Evolutionary conservation across 2,113 vertebrate genomes (phyloP), one percentile per base, ranked within the genome.

Genomic region (Rhombomys opimus): DNA sequence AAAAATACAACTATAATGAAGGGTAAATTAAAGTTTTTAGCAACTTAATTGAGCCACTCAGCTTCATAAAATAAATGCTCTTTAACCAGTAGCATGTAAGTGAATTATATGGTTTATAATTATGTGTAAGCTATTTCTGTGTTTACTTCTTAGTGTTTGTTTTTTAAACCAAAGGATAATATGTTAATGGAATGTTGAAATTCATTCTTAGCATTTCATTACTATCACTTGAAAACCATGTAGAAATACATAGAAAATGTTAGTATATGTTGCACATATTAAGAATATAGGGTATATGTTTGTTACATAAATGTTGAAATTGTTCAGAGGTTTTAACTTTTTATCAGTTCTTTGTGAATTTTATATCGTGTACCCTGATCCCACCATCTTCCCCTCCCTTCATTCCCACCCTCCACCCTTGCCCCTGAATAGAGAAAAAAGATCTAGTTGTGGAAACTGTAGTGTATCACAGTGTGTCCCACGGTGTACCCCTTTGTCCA

Each of bases 301-400:
- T 52, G 52, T 92, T 50, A 59, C 27, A 57, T 23, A 59, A 67
- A 87, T 54, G n/a, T 91, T 75, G 38, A 95, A 97, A 92, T 88
- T 50, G 17, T 75, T 54, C 80, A 87, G 23, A 52, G 20, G 89
- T 73, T 73, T 73, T 10, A 41, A 23, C 3, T 22, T 38, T 72
- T 73, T 41, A 8, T 72, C 38, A 35, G 17, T 72, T n/a, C 17
- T 72, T 72, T 72, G 35, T 72, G 70, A n/a, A 72, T 38, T 73
- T 73, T 38, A 73, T n/a, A 73, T 41, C 35, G 10, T 22, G 9
- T 9, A 38, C 7, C 72, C 20, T 20, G 38, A 41, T 73, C 35
- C 68, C 35, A 6, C 68, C 35, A 72, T 72, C 35, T 73, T 32
- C 18, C 18, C 38, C 9, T 20, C n/a, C 72, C 22, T 32, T 38